phyloP scores from a whole-genome alignment of 1,140 invertebrate species.

The Hyposmocoma kahamanoa region DNA sequence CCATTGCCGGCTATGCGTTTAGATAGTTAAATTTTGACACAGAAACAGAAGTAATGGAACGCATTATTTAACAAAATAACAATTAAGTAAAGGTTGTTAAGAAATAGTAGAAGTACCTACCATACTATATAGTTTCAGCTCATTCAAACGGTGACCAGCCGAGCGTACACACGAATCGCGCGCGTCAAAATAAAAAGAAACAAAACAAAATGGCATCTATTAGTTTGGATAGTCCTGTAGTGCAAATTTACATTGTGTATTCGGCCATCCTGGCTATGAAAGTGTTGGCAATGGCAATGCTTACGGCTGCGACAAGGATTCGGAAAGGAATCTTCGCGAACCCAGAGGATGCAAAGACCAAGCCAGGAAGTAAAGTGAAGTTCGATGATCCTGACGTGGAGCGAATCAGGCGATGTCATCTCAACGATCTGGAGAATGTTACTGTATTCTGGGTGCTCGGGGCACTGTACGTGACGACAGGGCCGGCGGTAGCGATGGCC shows the following conservation, averaged over 20 bases:
- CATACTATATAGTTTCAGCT: too few relatives aligned
- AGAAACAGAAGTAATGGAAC: too few relatives aligned
- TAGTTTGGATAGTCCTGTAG: slow-evolving; percentile 42
- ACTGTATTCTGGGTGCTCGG: slow-evolving; percentile 76
- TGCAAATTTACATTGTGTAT: slow-evolving; percentile 69
- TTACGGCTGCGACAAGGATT: slow-evolving; percentile 65
- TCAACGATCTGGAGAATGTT: slow-evolving; percentile 83
- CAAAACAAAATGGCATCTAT: slow-evolving; percentile 39
- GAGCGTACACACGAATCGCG: background rate
- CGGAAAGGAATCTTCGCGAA: slow-evolving; percentile 59
- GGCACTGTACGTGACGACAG: slow-evolving; percentile 75
- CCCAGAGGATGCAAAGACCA: slow-evolving; percentile 48
- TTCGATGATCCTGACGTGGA: slow-evolving; percentile 68
- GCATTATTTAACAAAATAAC: too few relatives aligned
- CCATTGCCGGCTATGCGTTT: too few relatives aligned
- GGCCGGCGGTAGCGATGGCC: slow-evolving; percentile 69
- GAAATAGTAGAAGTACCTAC: too few relatives aligned
- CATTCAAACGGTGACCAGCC: background rate
- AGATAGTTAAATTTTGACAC: too few relatives aligned
- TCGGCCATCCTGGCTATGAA: slow-evolving; percentile 72
- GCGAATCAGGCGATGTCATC: slow-evolving; percentile 74
- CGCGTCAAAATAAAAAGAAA: background rate
- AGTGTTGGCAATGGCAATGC: slow-evolving; percentile 66
- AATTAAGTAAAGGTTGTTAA: too few relatives aligned
- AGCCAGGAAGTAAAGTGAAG: slow-evolving; percentile 38